Evolutionary conservation across 2,888 invertebrate genomes (phyloP).

Genomic region (Oscheius sp.): DNA sequence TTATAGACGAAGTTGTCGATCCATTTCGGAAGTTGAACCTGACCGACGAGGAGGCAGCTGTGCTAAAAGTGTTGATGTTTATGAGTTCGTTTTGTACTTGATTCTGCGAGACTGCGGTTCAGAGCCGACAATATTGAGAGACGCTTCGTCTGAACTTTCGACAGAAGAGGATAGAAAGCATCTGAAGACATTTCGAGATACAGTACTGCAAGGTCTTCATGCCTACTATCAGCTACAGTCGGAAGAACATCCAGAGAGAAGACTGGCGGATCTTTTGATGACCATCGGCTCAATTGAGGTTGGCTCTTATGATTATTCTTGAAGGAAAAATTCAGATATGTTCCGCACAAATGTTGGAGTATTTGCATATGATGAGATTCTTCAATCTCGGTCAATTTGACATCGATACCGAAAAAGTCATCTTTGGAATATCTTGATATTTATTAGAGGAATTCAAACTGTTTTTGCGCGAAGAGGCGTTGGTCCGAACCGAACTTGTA

Average conservation of each 20-base stretch:
- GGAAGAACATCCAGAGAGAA: slow-evolving; percentile 22
- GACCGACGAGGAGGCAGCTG: slow-evolving; percentile 46
- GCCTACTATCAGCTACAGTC: slow-evolving; percentile 19
- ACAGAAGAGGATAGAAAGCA: slow-evolving; percentile 41
- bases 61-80: slow-evolving; percentile 54
- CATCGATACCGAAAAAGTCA: slow-evolving; percentile 41
- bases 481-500: slow-evolving; percentile 35
- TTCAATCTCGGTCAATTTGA: slow-evolving; percentile 52
- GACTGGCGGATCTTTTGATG: slow-evolving; percentile 40
- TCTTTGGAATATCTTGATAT: slow-evolving; percentile 42
- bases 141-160: slow-evolving; percentile 37
- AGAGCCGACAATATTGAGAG: slow-evolving; percentile 49
- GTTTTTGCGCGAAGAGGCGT: slow-evolving; percentile 19
- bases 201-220: slow-evolving; percentile 46
- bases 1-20: slow-evolving; percentile 50
- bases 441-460: slow-evolving; percentile 7
- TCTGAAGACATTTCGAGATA: slow-evolving; percentile 40
- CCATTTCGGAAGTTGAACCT: slow-evolving; percentile 46
- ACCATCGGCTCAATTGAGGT: slow-evolving; percentile 50
- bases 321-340: slow-evolving; percentile 36
- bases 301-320: neutral
- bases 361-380: slow-evolving; percentile 50
- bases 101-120: slow-evolving; percentile 3
- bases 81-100: slow-evolving; percentile 44
- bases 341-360: slow-evolving; percentile 48